Evolutionary conservation across 1,140 invertebrate genomes (phyloP).

Genomic region (Latrodectus geometricus): DNA sequence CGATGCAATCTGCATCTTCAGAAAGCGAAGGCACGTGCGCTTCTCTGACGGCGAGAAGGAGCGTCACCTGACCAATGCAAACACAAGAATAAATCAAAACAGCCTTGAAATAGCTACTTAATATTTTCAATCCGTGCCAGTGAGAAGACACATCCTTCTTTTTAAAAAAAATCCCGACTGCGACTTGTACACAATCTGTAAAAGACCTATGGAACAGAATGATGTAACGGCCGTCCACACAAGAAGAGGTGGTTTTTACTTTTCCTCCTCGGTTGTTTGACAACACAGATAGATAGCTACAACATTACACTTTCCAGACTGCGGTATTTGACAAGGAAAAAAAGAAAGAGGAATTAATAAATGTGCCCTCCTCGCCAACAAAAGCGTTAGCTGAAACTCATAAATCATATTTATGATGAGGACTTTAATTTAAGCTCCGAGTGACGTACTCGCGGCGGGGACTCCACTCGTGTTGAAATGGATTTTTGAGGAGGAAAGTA

Average conservation of each 20-base stretch:
- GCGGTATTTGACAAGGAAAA: slow-evolving; percentile 1
- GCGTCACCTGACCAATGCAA: background rate
- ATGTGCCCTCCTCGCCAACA: slow-evolving; percentile 32
- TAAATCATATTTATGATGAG: slow-evolving; percentile 53
- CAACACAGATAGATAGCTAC: slow-evolving; percentile 5
- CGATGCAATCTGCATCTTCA: too few relatives aligned
- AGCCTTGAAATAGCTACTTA: background rate
- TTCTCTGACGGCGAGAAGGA: background rate
- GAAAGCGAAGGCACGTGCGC: background rate
- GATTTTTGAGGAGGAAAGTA: background rate
- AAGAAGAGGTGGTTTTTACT: background rate
- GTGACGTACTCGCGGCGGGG: slow-evolving; percentile 24
- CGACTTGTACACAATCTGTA: background rate
- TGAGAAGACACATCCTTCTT: background rate
- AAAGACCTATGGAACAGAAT: background rate
- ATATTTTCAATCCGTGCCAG: background rate
- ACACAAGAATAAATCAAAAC: background rate
- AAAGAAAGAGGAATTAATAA: slow-evolving; percentile 49
- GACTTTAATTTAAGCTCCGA: slow-evolving; percentile 53
- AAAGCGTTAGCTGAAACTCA: slow-evolving; percentile 19
- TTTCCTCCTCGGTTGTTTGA: background rate
- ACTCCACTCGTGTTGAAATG: slow-evolving; percentile 43
- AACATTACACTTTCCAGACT: background rate
- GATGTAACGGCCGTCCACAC: background rate
- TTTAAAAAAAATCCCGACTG: too few relatives aligned